phyloP scores from a whole-genome alignment of 53 echinoderm and acorn worm genomes.

The Antedon mediterranea region DNA sequence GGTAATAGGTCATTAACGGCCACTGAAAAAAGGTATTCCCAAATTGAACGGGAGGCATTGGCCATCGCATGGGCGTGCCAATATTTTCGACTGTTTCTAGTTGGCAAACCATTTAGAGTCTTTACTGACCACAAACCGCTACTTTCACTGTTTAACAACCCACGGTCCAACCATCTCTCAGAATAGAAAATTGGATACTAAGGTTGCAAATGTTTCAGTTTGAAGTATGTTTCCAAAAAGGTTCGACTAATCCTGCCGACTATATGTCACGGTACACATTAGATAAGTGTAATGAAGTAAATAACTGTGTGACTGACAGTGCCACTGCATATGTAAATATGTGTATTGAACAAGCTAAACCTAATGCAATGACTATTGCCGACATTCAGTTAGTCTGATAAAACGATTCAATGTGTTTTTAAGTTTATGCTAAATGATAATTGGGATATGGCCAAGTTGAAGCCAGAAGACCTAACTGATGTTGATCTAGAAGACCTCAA shows the following conservation, averaged over 20 bases:
- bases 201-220: constrained; percentile 37
- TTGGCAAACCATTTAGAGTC: constrained; percentile 14
- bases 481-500: background rate
- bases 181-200: constrained; percentile 40
- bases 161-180: constrained; percentile 25
- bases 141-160: constrained; percentile 31
- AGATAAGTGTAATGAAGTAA: background rate
- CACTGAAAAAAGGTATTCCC: constrained; percentile 47
- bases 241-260: constrained; percentile 41
- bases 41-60: constrained; percentile 40
- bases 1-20: constrained; percentile 35
- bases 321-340: background rate
- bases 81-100: constrained; percentile 43
- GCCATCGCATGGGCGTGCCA: constrained; percentile 26
- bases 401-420: constrained; percentile 21
- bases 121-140: constrained; percentile 44
- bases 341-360: background rate
- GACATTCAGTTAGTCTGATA: constrained; percentile 19
- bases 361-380: background rate
- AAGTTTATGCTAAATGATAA: background rate
- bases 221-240: constrained; percentile 21
- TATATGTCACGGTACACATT: constrained; percentile 42
- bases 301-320: constrained; percentile 32
- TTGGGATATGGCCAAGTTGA: too few species aligned
- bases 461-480: too few species aligned